Base-by-base conservation (phyloP, 2,888 invertebrate species). In the Diploptera punctata region DNA sequence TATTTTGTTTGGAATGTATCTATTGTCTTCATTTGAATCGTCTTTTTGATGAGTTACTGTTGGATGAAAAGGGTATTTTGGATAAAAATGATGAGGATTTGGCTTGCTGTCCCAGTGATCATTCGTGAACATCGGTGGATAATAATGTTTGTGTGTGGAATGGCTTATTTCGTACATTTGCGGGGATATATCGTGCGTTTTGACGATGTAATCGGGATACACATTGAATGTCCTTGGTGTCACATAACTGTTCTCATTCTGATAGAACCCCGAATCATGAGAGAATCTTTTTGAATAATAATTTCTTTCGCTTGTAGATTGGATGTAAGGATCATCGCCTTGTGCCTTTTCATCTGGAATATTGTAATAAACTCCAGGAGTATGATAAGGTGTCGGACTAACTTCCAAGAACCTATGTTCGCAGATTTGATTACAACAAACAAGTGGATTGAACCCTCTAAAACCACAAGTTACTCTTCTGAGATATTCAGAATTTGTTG, bases 381-480 rank as follows among this genome's bases (percentile, higher is more conserved):
- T 29, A 4, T 57, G 57, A 16, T 29, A 57, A 29, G 57, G 57
- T 9, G 57, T 57, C 0, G 57, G 31, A 4, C 26, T 29, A 13
- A 47, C 2, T 7, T 16, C 10, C 18, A 44, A 4, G 26, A 19
- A 21, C n/a, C 44, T 44, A 9, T n/a, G 24, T 1, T 5, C 21
- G 31, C n/a, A 18, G 0, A 69, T 21, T 9, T 19, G 69, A 43
- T 71, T 49, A 21, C 73, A 73, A 19, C 73, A 73, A 3, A 73
- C 73, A 19, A 70, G 43, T 21, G 73, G 73, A n/a, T 38, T 67
- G 73, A 73, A 70, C n/a, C 70, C 73, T 13, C 24, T 29, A 68
- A 73, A 73, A 18, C 68, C 73, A 19, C 73, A 73, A 0, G 70
- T 67, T 29, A 67, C 33, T 16, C 38, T n/a, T 16, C 65, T 43